Evolutionary conservation across 2,113 vertebrate species (phyloP).

Genomic region (Megalops atlanticus): DNA sequence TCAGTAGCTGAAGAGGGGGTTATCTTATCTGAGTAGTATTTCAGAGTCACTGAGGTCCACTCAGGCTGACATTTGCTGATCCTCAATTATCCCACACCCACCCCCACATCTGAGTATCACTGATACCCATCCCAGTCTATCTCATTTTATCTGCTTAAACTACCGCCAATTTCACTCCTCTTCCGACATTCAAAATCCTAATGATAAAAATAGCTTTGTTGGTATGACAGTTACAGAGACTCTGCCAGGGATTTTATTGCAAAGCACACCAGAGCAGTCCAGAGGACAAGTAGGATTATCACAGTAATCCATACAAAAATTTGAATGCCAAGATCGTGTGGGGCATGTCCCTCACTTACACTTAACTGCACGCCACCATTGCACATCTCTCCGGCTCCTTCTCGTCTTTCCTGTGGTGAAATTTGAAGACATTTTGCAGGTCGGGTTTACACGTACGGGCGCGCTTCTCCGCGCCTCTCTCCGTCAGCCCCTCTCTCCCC

Average conservation of each 20-base stretch:
- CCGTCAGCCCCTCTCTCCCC: neutral
- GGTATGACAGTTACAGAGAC: neutral
- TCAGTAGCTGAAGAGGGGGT: too few relatives aligned
- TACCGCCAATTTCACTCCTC: neutral
- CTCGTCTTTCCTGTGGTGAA: too few relatives aligned
- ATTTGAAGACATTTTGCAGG: too few relatives aligned
- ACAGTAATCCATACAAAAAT: conserved; percentile 26
- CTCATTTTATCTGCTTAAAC: neutral
- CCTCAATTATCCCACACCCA: neutral
- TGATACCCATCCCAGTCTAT: neutral
- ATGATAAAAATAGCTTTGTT: neutral
- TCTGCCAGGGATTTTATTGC: too few relatives aligned
- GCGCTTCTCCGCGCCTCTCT: neutral
- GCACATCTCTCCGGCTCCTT: neutral
- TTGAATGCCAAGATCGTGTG: neutral
- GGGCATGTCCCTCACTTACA: neutral
- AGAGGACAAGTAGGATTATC: neutral
- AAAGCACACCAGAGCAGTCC: neutral
- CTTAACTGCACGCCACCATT: neutral
- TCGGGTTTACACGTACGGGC: too few relatives aligned
- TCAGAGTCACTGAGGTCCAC: neutral
- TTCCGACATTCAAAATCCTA: neutral
- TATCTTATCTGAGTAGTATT: neutral
- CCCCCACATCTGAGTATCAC: neutral
- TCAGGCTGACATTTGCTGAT: neutral